Conservation (phyloP, 2,113 vertebrate species). For the Raja brachyura region DNA sequence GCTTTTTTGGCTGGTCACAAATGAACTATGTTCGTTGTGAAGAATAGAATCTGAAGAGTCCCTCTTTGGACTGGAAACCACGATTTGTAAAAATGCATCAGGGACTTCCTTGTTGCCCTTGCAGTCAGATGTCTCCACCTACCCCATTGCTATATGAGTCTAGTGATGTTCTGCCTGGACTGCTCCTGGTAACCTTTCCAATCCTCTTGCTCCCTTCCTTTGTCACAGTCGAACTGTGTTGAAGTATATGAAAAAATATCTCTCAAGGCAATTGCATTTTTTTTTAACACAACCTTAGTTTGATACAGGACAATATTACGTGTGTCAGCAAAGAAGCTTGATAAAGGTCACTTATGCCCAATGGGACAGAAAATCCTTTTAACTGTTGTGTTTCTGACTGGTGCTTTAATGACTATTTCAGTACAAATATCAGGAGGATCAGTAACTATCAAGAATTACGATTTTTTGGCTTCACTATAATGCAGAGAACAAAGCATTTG, state of each 20-base stretch:
- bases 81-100: too few relatives aligned
- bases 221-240: neutral
- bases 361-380: slow-evolving; percentile 28
- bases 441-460: neutral
- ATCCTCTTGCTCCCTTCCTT: neutral
- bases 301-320: neutral
- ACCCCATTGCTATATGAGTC: too few relatives aligned
- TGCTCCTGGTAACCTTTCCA: too few relatives aligned
- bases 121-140: too few relatives aligned
- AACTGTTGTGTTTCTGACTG: slow-evolving; percentile 19
- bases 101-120: too few relatives aligned
- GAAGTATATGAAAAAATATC: neutral
- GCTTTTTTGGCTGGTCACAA: too few relatives aligned
- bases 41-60: too few relatives aligned
- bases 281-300: neutral
- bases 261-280: neutral
- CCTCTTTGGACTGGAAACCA: too few relatives aligned
- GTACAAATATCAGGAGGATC: neutral
- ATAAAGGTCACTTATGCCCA: slow-evolving; percentile 37
- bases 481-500: neutral
- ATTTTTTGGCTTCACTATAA: neutral
- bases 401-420: slow-evolving; percentile 23
- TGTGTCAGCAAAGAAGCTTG: neutral
- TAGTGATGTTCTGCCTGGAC: too few relatives aligned
- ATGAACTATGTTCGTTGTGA: too few relatives aligned